Percentiles rank a stretch among this genome's conserved stretches.
These are phyloP conservation scores for Cryptus armator DNA, from an alignment of 2,888 invertebrate species.

Conservation along the genomic window DNA sequence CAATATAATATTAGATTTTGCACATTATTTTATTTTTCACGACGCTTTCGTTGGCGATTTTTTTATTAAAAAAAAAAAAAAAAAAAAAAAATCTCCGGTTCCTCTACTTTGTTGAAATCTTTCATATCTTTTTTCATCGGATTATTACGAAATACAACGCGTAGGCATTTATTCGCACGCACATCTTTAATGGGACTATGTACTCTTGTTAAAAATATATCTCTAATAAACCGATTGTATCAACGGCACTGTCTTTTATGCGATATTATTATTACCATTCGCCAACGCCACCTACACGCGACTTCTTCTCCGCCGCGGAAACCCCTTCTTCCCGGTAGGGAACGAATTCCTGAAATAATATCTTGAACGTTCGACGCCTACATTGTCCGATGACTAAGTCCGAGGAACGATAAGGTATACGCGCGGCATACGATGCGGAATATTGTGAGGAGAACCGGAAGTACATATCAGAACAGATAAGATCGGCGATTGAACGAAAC, in stretches of 20 bases:
- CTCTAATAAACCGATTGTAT: constrained; percentile 51
- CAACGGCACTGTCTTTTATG: neutral
- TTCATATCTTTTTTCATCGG: neutral
- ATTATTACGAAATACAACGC: constrained; percentile 3
- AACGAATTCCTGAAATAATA: constrained; percentile 58
- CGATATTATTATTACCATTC: constrained; percentile 28
- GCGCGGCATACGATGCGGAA: constrained; percentile 20
- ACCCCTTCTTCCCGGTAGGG: constrained; percentile 12
- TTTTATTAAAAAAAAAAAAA: neutral
- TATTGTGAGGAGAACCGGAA: constrained; percentile 46
- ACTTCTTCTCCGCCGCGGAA: neutral
- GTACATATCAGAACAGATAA: constrained; percentile 52
- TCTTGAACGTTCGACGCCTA: constrained; percentile 58
- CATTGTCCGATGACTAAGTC: constrained; percentile 60
- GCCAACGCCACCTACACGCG: neutral
- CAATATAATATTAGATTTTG: neutral
- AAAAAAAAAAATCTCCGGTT: constrained; percentile 2
- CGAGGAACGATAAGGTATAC: constrained; percentile 59
- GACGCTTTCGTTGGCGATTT: neutral
- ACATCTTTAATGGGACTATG: constrained; percentile 41
- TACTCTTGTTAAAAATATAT: constrained; percentile 44
- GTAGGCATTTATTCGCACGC: constrained; percentile 51
- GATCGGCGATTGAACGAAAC: constrained; percentile 38
- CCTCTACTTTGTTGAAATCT: neutral
- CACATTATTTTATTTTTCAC: neutral